These are phyloP conservation scores for Spheniscus humboldti DNA, from an alignment of 2,797 vertebrate genomes.

Conservation along the genomic window DNA sequence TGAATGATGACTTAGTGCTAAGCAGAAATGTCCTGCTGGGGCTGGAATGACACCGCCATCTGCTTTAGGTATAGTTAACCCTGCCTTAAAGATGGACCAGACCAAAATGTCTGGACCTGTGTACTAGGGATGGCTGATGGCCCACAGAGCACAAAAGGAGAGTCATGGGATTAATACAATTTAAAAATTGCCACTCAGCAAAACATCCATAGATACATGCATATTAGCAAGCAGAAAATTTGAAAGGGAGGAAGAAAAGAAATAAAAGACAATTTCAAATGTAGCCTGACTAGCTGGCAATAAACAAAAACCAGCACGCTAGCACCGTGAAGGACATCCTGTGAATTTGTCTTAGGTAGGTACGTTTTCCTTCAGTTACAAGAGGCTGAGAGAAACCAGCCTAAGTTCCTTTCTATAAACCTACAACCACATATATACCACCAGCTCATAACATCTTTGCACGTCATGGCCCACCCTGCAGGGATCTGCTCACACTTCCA, in stretches of 20 bases:
- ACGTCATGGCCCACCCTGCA: background rate
- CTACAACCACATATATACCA: background rate
- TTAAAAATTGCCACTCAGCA: background rate
- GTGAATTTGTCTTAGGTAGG: background rate
- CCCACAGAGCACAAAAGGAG: background rate
- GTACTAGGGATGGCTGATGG: background rate
- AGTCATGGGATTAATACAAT: background rate
- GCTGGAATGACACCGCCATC: background rate
- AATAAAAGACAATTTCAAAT: background rate
- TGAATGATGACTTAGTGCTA: background rate
- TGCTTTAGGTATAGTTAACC: conserved; percentile 4
- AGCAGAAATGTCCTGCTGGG: background rate
- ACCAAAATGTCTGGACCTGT: background rate
- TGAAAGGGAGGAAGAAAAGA: background rate
- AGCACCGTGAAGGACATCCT: background rate
- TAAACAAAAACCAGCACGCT: background rate
- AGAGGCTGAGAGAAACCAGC: background rate
- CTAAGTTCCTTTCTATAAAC: background rate
- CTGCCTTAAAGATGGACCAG: background rate
- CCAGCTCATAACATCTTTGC: background rate
- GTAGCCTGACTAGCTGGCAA: background rate
- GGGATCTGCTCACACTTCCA: background rate
- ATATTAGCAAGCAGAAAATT: background rate
- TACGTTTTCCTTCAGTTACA: background rate
- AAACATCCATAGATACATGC: accelerated